Conservation (phyloP, 2,797 vertebrate species). For the Characodon lateralis region DNA sequence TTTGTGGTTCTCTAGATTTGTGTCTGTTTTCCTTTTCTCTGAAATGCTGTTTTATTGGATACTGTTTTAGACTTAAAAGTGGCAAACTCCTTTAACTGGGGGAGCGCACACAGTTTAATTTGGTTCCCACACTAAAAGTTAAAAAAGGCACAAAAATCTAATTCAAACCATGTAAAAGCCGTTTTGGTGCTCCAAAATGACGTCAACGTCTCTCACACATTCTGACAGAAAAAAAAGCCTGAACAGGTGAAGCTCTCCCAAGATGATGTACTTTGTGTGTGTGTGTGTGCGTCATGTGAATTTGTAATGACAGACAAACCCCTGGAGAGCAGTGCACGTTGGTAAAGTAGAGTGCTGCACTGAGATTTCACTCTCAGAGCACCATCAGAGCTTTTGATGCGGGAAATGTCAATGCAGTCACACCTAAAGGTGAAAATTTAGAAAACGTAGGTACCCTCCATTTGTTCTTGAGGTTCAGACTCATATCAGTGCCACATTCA, state of each 20-base stretch:
- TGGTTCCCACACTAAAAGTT: background rate
- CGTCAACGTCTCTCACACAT: background rate
- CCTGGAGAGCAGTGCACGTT: slow-evolving; percentile 43
- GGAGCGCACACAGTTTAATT: background rate
- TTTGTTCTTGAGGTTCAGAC: slow-evolving; percentile 21
- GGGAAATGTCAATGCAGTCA: slow-evolving; percentile 41
- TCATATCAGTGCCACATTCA: background rate
- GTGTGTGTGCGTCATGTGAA: slow-evolving; percentile 52
- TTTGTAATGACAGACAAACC: slow-evolving; percentile 59
- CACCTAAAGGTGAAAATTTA: slow-evolving; percentile 19
- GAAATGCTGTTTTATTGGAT: background rate
- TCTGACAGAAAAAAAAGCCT: slow-evolving; percentile 55
- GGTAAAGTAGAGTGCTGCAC: slow-evolving; percentile 53
- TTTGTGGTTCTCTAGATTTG: background rate
- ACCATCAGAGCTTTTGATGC: slow-evolving; percentile 39
- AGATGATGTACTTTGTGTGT: slow-evolving; percentile 54
- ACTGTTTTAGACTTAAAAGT: background rate
- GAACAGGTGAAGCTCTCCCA: slow-evolving; percentile 63
- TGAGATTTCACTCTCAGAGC: slow-evolving; percentile 54
- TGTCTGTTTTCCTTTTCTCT: background rate
- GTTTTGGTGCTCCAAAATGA: background rate
- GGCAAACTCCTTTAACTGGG: background rate
- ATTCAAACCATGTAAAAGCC: background rate
- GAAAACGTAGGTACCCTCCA: slow-evolving; percentile 10
- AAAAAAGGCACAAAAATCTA: background rate